Evolutionary conservation across 1,140 invertebrate genomes (phyloP), one percentile per base, ranked within the genome.

Genomic region (Drosophila sechellia): DNA sequence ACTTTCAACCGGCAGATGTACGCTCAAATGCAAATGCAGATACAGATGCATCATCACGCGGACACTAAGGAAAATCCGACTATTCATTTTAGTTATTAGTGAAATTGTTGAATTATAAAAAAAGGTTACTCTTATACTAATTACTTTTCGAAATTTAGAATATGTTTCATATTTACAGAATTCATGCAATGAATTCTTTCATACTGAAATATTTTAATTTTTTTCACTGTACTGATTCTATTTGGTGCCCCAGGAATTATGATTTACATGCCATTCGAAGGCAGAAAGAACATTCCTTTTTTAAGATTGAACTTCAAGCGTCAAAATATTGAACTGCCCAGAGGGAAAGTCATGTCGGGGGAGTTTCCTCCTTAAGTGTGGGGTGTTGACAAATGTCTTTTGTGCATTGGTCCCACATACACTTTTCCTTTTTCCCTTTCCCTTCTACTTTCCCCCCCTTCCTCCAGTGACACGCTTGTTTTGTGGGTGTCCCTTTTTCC

Each of bases 331-430:
- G 80, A 59, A 56, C 37, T 66, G 54, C 45, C 17, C 31, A 31
- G 31, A 10, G 12, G 37, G 31, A 35, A 45, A 48, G 20, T 35
- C 20, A 48, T 55, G 10, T 45, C 40, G 40, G 43, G 40, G 59
- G 46, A 43, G 70, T 50, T 65, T 54, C 57, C 57, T 39, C 40
- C 66, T 56, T 89, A 84, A 89, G 85, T 89, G 77, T 69, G 84
- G 84, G 75, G 79, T 89, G 84, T 85, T 89, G 84, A 89, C 84
- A 89, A 89, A 89, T 89, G 84, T 80, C 72, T 80, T 80, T 89
- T 89, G 84, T 89, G 84, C 65, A 55, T 31, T 52, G 45, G 46
- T 27, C 52, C 27, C 39, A 46, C 27, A 52, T 46, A 55, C 64
- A 31, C 31, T 31, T 31, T 31, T 31, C 6, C 31, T 3, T 49